These are phyloP conservation scores for Cichlasoma orientale DNA, from an alignment of 2,797 vertebrate species.

Conservation along the genomic window DNA sequence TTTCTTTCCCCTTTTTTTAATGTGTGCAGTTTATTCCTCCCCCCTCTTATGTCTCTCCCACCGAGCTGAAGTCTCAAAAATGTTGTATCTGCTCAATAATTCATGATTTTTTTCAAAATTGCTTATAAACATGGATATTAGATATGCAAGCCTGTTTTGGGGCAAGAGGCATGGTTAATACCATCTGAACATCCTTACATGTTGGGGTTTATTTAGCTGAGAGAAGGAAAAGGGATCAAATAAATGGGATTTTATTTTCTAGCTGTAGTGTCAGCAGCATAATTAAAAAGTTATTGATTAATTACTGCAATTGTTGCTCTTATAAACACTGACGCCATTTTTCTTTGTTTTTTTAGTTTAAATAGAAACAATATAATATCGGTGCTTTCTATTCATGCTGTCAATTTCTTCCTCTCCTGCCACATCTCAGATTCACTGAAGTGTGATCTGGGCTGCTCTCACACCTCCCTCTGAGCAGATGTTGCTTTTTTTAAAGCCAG, in stretches of 20 bases:
- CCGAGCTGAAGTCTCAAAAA: neutral
- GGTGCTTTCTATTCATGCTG: neutral
- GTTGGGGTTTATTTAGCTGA: no score
- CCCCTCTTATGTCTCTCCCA: neutral
- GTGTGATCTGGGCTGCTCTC: constrained; percentile 12
- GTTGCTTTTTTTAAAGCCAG: neutral
- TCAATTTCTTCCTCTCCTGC: neutral
- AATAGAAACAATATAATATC: neutral
- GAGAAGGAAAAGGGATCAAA: neutral
- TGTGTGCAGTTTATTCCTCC: neutral
- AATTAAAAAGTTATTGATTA: neutral
- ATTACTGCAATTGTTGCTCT: neutral
- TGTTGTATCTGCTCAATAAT: neutral
- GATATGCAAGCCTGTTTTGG: neutral
- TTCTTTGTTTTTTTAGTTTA: neutral
- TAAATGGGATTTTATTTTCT: neutral
- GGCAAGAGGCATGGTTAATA: neutral
- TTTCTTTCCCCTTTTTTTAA: neutral
- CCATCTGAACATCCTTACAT: neutral
- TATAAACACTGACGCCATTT: no score
- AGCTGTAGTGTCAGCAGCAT: neutral
- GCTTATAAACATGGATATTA: neutral
- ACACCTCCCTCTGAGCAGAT: constrained; percentile 7
- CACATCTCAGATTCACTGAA: neutral
- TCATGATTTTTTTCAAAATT: neutral